phyloP scores from a whole-genome alignment of 1,140 invertebrate species.

The Brachionus rubens region DNA sequence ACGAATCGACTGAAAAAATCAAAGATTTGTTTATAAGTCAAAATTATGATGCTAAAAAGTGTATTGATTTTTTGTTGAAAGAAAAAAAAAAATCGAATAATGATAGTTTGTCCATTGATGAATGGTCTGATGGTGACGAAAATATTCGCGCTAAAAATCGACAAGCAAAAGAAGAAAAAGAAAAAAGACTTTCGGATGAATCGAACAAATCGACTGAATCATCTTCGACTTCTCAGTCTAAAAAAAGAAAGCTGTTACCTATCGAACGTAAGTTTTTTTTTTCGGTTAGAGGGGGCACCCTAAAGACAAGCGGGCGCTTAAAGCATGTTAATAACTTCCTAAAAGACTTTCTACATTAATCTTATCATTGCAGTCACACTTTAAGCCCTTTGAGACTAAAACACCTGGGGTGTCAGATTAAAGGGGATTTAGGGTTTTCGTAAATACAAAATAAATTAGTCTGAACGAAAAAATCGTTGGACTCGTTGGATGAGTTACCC shows the following conservation, averaged over 20 bases:
- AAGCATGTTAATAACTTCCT: no score
- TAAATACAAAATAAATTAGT: no score
- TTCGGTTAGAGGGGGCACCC: background rate
- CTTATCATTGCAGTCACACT: no score
- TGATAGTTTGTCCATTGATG: conserved; percentile 5
- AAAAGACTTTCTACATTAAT: no score
- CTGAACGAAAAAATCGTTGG: no score
- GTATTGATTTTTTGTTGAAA: conserved; percentile 33
- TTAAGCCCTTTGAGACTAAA: no score
- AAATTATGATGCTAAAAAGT: conserved; percentile 40
- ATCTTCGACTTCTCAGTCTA: background rate
- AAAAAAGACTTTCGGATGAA: conserved; percentile 4
- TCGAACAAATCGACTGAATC: conserved; percentile 18
- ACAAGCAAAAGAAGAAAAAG: background rate
- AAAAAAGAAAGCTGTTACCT: conserved; percentile 24
- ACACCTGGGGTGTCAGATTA: no score
- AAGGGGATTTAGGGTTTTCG: no score
- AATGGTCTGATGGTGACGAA: conserved; percentile 43
- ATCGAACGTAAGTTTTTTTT: background rate
- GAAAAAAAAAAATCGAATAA: background rate
- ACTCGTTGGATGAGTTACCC: no score
- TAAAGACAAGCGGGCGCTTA: no score
- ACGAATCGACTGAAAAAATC: conserved; percentile 5
- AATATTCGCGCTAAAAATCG: conserved; percentile 16
- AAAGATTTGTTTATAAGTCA: conserved; percentile 7